Base-by-base conservation (phyloP, 2,888 invertebrate genomes). In the Chalcis sispes region DNA sequence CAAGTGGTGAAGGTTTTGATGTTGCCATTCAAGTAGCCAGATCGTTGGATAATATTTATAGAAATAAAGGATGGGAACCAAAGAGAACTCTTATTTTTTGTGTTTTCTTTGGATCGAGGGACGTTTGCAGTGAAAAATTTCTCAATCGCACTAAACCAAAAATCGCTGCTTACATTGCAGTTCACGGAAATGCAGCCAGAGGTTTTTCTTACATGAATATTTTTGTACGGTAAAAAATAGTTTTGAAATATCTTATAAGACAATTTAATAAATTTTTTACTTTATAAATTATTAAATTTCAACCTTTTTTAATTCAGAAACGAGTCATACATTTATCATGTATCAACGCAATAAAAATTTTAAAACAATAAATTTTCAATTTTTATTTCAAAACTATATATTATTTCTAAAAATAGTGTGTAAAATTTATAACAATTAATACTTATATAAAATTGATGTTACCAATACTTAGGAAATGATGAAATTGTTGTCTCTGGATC, bases 31-130 rank as follows among this genome's bases (percentile, higher is more conserved):
- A 85, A 75, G 75, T 88, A 46, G 82, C 84, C 0, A 83, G 79
- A 72, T 77, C 80, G 50, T 75, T 88, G 2, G 82, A 84, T 48
- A 71, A 78, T 58, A 80, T 87, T 46, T 80, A 80, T 23, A 59
- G 67, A 1, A 81, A 82, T 52, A 79, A 82, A 70, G 79, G 80
- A 13, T 88, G 88, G 88, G 79, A 77, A 32, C 85, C 86, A 25
- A 84, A 85, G 48, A 82, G 88, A 48, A 85, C 83, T 7, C 66
- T 88, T 2, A 81, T 85, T 32, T 86, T 88, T 72, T 86, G 87
- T 58, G 71, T 86, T 23, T 87, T 83, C 25, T 79, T 82, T 1
- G 82, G 81, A 65, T 79, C 82, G 0, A 70, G 64, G 13, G 83
- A 87, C 65, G 66, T 78, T 36, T 88, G 88, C 62, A 74, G 80